A percentile compares a stretch with the other conserved stretches of the same genome.
These are phyloP conservation scores for Onychostoma macrolepis DNA, from an alignment of 2,113 vertebrate genomes.

Conservation along the genomic window DNA sequence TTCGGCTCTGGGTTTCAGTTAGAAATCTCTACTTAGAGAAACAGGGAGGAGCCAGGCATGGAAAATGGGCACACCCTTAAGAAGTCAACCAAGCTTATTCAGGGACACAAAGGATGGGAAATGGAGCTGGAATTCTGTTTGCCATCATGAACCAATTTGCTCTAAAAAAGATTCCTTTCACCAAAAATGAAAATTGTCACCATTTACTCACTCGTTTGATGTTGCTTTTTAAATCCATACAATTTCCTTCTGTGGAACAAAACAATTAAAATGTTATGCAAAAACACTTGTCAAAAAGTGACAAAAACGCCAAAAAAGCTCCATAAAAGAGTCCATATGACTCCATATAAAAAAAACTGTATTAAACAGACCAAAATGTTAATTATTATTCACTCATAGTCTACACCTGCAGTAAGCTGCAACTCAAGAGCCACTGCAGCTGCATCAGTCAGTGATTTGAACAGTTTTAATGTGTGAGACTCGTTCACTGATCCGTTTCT, in stretches of 20 bases:
- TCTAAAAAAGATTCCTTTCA: background rate
- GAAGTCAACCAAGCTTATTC: slow-evolving; percentile 38
- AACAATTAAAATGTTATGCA: background rate
- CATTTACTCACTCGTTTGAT: background rate
- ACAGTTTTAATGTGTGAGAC: background rate
- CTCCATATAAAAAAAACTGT: background rate
- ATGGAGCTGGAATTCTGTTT: background rate
- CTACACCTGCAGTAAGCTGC: background rate
- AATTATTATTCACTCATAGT: background rate
- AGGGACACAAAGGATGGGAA: slow-evolving; percentile 24
- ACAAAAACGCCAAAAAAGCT: background rate
- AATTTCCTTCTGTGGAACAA: background rate
- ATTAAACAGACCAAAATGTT: background rate
- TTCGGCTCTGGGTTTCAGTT: slow-evolving; percentile 43
- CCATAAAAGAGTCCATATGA: background rate
- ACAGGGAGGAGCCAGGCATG: slow-evolving; percentile 43
- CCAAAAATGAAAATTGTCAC: background rate
- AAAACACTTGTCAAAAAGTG: background rate
- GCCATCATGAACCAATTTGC: background rate
- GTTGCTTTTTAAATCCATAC: background rate
- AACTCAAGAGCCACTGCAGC: background rate
- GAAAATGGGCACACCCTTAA: slow-evolving; percentile 38
- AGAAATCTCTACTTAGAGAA: slow-evolving; percentile 45
- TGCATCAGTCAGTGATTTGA: background rate
- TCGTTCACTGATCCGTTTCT: background rate